Conservation (phyloP, 2,888 invertebrate species). For the Acronicta psi region DNA sequence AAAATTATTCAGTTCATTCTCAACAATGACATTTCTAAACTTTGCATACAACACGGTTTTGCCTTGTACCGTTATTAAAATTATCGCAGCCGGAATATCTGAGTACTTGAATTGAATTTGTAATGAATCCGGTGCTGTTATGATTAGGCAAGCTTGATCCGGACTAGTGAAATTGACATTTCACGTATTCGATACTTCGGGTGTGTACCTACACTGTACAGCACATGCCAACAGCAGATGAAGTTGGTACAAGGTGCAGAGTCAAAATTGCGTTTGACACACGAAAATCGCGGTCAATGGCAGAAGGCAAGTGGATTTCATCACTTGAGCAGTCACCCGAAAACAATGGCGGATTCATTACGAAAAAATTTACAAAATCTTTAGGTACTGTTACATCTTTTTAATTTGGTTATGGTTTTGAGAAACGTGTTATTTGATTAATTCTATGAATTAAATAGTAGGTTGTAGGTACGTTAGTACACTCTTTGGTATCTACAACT, state of each 20-base stretch:
- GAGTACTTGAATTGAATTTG: conserved; percentile 47
- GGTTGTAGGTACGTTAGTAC: not conserved
- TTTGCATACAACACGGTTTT: conserved; percentile 39
- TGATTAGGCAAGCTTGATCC: conserved; percentile 20
- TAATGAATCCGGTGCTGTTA: conserved; percentile 39
- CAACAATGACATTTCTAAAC: conserved; percentile 31
- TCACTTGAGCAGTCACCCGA: conserved; percentile 72
- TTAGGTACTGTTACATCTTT: conserved; percentile 42
- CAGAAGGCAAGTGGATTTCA: conserved; percentile 71
- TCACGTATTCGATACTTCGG: conserved; percentile 2
- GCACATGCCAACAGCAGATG: conserved; percentile 20
- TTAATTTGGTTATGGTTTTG: conserved; percentile 15
- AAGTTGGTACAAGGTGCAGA: conserved; percentile 26
- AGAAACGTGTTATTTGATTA: not conserved
- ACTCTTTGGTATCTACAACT: not conserved
- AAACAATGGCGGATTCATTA: conserved; percentile 72
- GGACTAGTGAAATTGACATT: conserved; percentile 28
- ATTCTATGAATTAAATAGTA: not conserved
- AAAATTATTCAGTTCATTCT: conserved; percentile 16
- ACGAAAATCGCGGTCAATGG: conserved; percentile 71
- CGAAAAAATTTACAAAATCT: conserved; percentile 65
- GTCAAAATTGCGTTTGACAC: conserved; percentile 54
- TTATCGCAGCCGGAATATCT: conserved; percentile 48
- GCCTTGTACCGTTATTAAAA: conserved; percentile 52
- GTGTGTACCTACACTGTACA: not conserved